Evolutionary conservation across 2,888 invertebrate genomes (phyloP), one percentile per base, ranked within the genome.

Genomic region (Eulithis testata): DNA sequence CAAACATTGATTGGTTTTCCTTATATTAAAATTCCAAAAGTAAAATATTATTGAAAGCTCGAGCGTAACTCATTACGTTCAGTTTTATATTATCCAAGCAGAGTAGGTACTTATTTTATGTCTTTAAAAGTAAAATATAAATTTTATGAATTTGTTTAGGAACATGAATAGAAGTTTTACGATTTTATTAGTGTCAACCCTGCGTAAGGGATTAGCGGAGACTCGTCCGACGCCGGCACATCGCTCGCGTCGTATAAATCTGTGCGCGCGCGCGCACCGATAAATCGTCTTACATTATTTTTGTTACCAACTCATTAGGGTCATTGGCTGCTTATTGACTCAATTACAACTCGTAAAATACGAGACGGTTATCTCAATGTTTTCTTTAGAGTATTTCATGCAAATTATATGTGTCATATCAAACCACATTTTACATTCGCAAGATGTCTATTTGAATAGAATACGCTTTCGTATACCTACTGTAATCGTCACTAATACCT

Each of bases 271-370:
- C 84, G 88, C 90, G 89, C 90, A 85, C 76, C 89, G 83, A 91
- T 92, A 92, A 90, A 92, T 92, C 89, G 89, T 85, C 80, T 79
- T 79, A 85, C 90, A 92, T 91, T 92, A 92, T 92, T 92, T 91
- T 90, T 90, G 91, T 91, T 91, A 85, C 88, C 87, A 86, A 84
- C 91, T 91, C 91, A 91, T 91, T 91, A 91, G 89, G 92, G 93
- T 92, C 92, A 89, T 92, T 91, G 92, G 80, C 91, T 90, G 89
- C 87, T 86, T 85, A 90, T 88, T 90, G 91, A 86, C 89, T 91
- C 90, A 89, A 88, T 89, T 89, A 87, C 79, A 76, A 66, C 79
- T 55, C 75, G 71, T 88, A 84, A 89, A 85, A 87, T 91, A 90
- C 85, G 84, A 87, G 77, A 80, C 79, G 79, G 83, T 84, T 80